Evolutionary conservation across 2,113 vertebrate species (phyloP).

Genomic region (Crotalus horridus): DNA sequence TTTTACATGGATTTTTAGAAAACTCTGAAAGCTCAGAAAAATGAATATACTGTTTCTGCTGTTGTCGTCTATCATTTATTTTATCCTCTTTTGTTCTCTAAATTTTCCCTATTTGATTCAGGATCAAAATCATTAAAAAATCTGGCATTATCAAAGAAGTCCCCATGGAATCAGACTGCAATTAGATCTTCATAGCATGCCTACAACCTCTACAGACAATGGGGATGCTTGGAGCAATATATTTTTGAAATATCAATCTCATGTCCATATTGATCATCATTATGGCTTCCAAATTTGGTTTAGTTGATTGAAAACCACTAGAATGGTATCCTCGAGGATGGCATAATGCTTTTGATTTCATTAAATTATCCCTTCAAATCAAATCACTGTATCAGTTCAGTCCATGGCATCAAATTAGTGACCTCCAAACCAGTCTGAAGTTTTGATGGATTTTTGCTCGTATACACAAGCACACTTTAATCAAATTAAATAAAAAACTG

Average conservation of each 20-base stretch:
- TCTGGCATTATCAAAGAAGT: neutral
- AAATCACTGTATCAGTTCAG: neutral
- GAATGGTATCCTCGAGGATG: neutral
- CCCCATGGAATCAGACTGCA: neutral
- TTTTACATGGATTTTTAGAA: neutral
- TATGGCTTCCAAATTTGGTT: neutral
- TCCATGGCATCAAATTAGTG: neutral
- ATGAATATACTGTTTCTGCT: neutral
- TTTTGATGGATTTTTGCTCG: conserved; percentile 3
- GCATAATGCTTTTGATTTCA: neutral
- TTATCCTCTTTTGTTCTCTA: neutral
- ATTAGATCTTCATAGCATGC: neutral
- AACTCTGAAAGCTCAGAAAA: neutral
- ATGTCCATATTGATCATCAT: neutral
- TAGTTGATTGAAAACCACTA: conserved; percentile 20
- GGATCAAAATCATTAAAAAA: neutral
- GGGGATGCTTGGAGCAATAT: neutral
- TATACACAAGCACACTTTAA: neutral
- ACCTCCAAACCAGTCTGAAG: neutral
- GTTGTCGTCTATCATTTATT: neutral
- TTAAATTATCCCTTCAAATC: neutral
- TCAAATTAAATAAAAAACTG: neutral
- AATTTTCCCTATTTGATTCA: neutral
- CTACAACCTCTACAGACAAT: neutral
- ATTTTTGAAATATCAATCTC: neutral